A percentile compares a stretch with the other conserved stretches of the same genome.
These are phyloP conservation scores for Leptobrachium leishanense DNA, from an alignment of 2,113 vertebrate genomes.

Conservation along the genomic window DNA sequence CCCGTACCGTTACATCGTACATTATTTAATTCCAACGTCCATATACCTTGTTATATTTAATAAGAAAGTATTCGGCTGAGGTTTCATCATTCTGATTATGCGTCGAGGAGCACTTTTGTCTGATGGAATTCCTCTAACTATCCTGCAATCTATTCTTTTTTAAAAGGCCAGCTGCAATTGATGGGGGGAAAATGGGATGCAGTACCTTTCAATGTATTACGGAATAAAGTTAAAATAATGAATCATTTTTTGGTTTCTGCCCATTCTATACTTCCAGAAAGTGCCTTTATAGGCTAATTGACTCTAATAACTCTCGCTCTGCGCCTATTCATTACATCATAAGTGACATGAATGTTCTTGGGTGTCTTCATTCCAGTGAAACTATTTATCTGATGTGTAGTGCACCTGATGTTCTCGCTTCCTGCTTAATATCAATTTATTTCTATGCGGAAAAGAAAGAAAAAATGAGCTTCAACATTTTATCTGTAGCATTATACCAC, in stretches of 20 bases:
- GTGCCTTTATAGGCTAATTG: constrained; percentile 33
- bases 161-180: constrained; percentile 39
- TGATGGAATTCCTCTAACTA: constrained; percentile 33
- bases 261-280: constrained; percentile 16
- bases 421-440: background rate
- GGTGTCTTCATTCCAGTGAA: constrained; percentile 1
- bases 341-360: constrained; percentile 28
- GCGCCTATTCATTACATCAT: constrained; percentile 39
- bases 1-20: too few relatives aligned
- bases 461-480: too few relatives aligned
- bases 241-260: constrained; percentile 6
- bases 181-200: constrained; percentile 20
- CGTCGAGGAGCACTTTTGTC: constrained; percentile 26
- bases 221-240: constrained; percentile 21
- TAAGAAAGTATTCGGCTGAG: background rate
- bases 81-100: constrained; percentile 40
- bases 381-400: background rate
- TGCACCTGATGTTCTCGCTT: background rate
- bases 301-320: constrained; percentile 20
- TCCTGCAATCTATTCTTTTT: constrained; percentile 31
- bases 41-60: constrained; percentile 25
- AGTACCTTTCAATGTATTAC: background rate
- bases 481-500: too few relatives aligned
- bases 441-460: background rate
- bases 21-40: too few relatives aligned